Percentiles rank a stretch among this genome's conserved stretches.
Evolutionary conservation across 2,888 invertebrate species (phyloP).

Genomic region (Microctonus aethiopoides): DNA sequence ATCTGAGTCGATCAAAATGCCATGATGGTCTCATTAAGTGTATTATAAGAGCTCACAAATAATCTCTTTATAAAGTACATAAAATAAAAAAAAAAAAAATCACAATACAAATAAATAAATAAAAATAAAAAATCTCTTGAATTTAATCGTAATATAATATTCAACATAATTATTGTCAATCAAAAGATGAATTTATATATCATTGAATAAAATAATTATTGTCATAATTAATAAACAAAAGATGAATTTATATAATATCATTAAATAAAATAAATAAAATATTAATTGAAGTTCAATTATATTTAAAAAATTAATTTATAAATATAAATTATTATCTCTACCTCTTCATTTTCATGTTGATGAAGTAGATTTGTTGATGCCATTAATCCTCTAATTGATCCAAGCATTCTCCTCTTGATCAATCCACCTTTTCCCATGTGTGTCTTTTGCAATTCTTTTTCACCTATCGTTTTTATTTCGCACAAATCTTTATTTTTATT

Average conservation of each 20-base stretch:
- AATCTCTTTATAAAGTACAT: background rate
- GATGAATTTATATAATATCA: too few relatives aligned
- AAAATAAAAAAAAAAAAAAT: too few relatives aligned
- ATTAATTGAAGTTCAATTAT: background rate
- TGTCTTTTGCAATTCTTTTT: constrained; percentile 34
- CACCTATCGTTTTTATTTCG: background rate
- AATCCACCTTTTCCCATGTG: constrained; percentile 53
- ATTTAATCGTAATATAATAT: background rate
- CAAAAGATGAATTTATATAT: too few relatives aligned
- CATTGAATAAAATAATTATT: too few relatives aligned
- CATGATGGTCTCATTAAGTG: background rate
- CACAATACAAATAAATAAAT: background rate
- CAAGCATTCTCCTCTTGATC: constrained; percentile 63
- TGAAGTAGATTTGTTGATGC: constrained; percentile 62
- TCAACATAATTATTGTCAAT: background rate
- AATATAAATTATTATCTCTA: constrained; percentile 39
- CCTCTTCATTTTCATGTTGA: constrained; percentile 60
- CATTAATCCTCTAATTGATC: constrained; percentile 64
- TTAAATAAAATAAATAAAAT: background rate
- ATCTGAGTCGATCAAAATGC: background rate
- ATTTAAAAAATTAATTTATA: background rate
- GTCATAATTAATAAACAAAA: too few relatives aligned
- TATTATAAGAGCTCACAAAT: background rate
- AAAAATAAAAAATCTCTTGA: background rate
- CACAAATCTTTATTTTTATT: constrained; percentile 21